Conservation (phyloP, 2,888 invertebrate genomes). For the Torymus aiolomorphi region DNA sequence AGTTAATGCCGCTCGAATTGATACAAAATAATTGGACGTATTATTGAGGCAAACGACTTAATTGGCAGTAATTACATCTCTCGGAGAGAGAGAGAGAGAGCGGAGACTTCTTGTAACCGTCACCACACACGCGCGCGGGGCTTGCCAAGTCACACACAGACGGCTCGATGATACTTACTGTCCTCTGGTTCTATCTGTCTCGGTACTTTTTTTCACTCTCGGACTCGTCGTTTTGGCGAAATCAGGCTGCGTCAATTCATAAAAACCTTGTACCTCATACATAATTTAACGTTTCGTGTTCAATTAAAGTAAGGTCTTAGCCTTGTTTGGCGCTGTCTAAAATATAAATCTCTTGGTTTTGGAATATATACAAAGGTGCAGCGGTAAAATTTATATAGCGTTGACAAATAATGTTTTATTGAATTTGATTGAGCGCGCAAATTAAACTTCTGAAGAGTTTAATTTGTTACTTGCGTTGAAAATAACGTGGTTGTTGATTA, state of each 20-base stretch:
- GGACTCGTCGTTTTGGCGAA: not conserved
- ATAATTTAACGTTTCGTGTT: not conserved
- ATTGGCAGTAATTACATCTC: slow-evolving; percentile 52
- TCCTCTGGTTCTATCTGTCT: too few relatives aligned
- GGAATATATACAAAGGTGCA: too few relatives aligned
- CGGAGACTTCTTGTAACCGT: slow-evolving; percentile 23
- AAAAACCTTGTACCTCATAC: not conserved
- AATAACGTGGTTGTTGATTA: too few relatives aligned
- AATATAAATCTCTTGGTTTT: too few relatives aligned
- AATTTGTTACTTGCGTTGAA: too few relatives aligned
- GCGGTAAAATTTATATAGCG: too few relatives aligned
- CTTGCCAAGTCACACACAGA: slow-evolving; percentile 37
- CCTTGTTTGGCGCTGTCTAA: too few relatives aligned
- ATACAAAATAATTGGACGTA: slow-evolving; percentile 50
- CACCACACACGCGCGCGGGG: not conserved
- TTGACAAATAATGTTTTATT: too few relatives aligned
- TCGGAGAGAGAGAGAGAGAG: slow-evolving; percentile 9
- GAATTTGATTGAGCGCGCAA: too few relatives aligned
- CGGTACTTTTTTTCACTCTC: not conserved
- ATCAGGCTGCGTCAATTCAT: slow-evolving; percentile 1
- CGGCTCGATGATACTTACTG: not conserved
- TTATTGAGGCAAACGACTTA: slow-evolving; percentile 51
- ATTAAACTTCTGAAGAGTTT: too few relatives aligned
- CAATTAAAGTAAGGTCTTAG: too few relatives aligned
- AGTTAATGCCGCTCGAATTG: slow-evolving; percentile 38